A percentile compares a stretch with the other conserved stretches of the same genome.
Conservation (phyloP, 2,888 invertebrate species). For the Thereva unica region DNA sequence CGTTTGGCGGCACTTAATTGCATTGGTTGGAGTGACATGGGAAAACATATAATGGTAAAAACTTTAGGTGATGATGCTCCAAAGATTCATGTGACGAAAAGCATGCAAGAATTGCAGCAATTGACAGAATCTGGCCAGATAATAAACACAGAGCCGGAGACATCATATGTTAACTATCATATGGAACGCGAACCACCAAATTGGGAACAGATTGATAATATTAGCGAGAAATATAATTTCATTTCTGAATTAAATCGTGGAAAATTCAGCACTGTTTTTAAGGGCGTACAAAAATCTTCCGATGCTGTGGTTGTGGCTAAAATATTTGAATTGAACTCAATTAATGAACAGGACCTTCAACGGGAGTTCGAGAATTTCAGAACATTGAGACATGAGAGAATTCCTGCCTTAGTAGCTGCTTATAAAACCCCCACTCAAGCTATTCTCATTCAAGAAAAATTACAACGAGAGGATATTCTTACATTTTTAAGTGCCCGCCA, state of each 20-base stretch:
- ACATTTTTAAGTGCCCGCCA: slow-evolving; percentile 86
- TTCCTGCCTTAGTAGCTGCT: slow-evolving; percentile 75
- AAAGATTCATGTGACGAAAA: slow-evolving; percentile 78
- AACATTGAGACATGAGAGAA: slow-evolving; percentile 83
- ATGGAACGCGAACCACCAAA: slow-evolving; percentile 75
- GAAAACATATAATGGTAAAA: slow-evolving; percentile 76
- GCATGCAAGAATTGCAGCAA: slow-evolving; percentile 83
- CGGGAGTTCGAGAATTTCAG: slow-evolving; percentile 84
- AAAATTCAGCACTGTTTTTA: slow-evolving; percentile 82
- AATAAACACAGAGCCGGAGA: slow-evolving; percentile 67
- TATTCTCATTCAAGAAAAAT: slow-evolving; percentile 76
- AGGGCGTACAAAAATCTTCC: slow-evolving; percentile 74
- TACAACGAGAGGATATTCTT: slow-evolving; percentile 89
- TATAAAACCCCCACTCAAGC: slow-evolving; percentile 72
- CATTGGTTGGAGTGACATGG: slow-evolving; percentile 92
- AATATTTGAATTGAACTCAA: slow-evolving; percentile 70
- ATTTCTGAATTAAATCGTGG: slow-evolving; percentile 86
- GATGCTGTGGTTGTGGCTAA: slow-evolving; percentile 84
- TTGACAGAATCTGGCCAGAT: slow-evolving; percentile 81
- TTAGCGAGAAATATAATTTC: slow-evolving; percentile 79
- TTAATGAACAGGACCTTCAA: slow-evolving; percentile 69
- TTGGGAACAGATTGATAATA: slow-evolving; percentile 69
- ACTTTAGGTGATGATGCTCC: slow-evolving; percentile 70
- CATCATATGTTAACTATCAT: slow-evolving; percentile 71
- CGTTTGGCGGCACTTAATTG: slow-evolving; percentile 85